These are phyloP conservation scores for Calidris pugnax DNA, from an alignment of 2,113 vertebrate genomes.

Conservation along the genomic window DNA sequence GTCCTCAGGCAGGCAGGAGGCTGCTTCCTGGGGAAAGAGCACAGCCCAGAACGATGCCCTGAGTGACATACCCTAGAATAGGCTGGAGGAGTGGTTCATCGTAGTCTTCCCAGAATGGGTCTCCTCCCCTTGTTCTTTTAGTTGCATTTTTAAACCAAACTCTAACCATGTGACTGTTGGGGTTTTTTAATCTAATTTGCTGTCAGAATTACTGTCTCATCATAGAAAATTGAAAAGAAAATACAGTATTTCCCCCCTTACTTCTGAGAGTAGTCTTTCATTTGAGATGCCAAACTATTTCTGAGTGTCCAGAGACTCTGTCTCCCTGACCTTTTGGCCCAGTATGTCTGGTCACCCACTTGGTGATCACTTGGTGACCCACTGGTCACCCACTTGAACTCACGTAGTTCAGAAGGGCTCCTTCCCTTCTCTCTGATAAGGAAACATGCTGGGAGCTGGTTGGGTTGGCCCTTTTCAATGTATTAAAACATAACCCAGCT, in stretches of 20 bases:
- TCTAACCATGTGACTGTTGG: not conserved
- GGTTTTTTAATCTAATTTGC: conserved; percentile 22
- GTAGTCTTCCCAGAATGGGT: not conserved
- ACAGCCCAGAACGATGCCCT: not conserved
- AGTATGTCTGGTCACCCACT: rapidly evolving
- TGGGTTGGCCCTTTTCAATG: not conserved
- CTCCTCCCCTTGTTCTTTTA: conserved; percentile 34
- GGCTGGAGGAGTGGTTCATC: not conserved
- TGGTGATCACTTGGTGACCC: too few relatives aligned
- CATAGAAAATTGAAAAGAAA: conserved; percentile 31
- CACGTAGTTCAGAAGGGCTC: not conserved
- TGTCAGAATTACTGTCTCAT: conserved; percentile 37
- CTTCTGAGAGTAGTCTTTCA: not conserved
- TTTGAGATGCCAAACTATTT: not conserved
- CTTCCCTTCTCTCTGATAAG: not conserved
- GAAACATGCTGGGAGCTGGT: not conserved
- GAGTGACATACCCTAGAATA: not conserved
- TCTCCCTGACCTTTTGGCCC: not conserved
- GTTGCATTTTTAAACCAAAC: conserved; percentile 48
- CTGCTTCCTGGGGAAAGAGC: not conserved
- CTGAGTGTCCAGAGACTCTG: not conserved
- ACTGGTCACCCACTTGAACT: not conserved
- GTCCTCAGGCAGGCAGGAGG: not conserved
- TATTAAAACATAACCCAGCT: not conserved
- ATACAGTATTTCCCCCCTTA: conserved; percentile 28